Percentiles rank a stretch among this genome's conserved stretches.
Conservation (phyloP, 2,888 invertebrate genomes). For the Panopea generosa region DNA sequence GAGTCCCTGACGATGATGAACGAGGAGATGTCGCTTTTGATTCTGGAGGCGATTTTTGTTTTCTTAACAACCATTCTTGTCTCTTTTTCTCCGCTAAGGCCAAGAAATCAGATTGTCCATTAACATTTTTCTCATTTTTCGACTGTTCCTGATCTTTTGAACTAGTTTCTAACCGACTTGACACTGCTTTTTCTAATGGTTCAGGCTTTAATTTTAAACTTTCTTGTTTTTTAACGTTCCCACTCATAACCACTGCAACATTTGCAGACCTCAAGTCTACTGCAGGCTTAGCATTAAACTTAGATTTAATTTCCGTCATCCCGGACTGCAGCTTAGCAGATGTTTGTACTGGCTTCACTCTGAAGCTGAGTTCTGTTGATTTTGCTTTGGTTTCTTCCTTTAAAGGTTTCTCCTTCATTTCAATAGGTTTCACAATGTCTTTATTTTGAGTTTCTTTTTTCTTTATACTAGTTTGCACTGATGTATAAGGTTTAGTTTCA, state of each 20-base stretch:
- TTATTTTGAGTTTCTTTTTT: conserved; percentile 28
- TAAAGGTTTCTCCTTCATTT: conserved; percentile 14
- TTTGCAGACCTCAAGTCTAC: too few species aligned
- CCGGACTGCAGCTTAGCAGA: conserved; percentile 26
- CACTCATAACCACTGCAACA: too few species aligned
- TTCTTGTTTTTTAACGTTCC: conserved; percentile 29
- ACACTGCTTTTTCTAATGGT: conserved; percentile 19
- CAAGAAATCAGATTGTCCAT: conserved; percentile 74
- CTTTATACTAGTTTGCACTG: conserved; percentile 24
- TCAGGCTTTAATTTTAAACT: conserved; percentile 35
- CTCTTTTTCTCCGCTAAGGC: conserved; percentile 81
- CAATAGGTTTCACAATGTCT: conserved; percentile 21
- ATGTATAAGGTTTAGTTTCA: conserved; percentile 18
- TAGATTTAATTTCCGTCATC: conserved; percentile 48
- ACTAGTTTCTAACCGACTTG: background rate
- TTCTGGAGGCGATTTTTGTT: conserved; percentile 51
- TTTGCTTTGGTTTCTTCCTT: conserved; percentile 22
- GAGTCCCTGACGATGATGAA: conserved; percentile 40
- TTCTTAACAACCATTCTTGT: conserved; percentile 77
- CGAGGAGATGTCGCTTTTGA: conserved; percentile 44
- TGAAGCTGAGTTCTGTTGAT: conserved; percentile 48
- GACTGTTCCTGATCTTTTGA: conserved; percentile 14
- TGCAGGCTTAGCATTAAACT: conserved; percentile 10
- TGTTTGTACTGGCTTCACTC: conserved; percentile 55
- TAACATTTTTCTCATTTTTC: conserved; percentile 41